These are phyloP conservation scores for Blastobasis lacticolella DNA, from an alignment of 2,888 invertebrate genomes.

Conservation along the genomic window DNA sequence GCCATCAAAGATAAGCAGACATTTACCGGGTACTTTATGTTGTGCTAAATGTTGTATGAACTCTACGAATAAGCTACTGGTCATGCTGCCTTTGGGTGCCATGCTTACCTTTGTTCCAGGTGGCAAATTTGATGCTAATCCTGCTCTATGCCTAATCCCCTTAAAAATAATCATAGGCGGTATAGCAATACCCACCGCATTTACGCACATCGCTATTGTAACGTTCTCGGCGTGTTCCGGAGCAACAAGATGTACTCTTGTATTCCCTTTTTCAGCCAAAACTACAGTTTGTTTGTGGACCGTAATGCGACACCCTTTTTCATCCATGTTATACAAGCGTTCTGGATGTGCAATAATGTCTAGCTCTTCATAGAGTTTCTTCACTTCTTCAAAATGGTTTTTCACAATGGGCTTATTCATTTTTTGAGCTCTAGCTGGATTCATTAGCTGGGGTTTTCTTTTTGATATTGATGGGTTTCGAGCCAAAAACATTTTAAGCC, in stretches of 20 bases:
- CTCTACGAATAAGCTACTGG: slow-evolving; percentile 1
- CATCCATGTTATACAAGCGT: slow-evolving; percentile 19
- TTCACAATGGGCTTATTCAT: slow-evolving; percentile 19
- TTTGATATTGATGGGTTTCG: slow-evolving; percentile 16
- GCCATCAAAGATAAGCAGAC: neutral
- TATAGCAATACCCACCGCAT: slow-evolving; percentile 12
- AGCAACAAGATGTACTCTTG: slow-evolving; percentile 17
- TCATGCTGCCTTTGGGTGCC: slow-evolving; percentile 6
- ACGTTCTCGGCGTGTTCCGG: slow-evolving; percentile 17
- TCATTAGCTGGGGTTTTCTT: slow-evolving; percentile 22
- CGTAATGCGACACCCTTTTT: slow-evolving; percentile 19
- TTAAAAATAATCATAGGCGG: slow-evolving; percentile 18
- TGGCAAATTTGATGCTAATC: neutral
- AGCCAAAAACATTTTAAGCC: slow-evolving; percentile 13
- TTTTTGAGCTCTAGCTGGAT: slow-evolving; percentile 22
- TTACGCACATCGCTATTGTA: slow-evolving; percentile 10
- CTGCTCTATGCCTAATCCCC: slow-evolving; percentile 1
- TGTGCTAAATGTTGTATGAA: slow-evolving; percentile 4
- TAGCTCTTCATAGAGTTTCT: slow-evolving; percentile 11
- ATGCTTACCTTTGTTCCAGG: neutral
- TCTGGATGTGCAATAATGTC: slow-evolving; percentile 14
- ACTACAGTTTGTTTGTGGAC: slow-evolving; percentile 19
- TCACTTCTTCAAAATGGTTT: slow-evolving; percentile 16
- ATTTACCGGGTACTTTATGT: neutral
- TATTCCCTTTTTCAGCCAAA: slow-evolving; percentile 18